A percentile compares a stretch with the other conserved stretches of the same genome.
These are phyloP conservation scores for Pteruthius melanotis DNA, from an alignment of 2,113 vertebrate species.

Conservation along the genomic window DNA sequence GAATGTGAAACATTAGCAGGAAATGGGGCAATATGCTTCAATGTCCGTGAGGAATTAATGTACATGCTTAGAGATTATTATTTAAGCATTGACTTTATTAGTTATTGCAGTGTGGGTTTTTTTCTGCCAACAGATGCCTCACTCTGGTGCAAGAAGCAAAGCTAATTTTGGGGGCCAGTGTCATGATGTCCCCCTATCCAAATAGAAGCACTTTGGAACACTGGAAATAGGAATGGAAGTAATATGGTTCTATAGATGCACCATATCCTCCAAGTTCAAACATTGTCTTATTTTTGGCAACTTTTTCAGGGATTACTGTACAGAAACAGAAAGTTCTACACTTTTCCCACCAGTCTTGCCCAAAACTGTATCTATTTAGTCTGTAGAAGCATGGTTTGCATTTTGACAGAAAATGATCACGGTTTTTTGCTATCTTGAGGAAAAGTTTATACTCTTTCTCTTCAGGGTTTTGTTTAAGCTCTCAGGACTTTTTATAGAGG, in stretches of 20 bases:
- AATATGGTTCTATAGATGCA: background rate
- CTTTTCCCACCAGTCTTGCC: background rate
- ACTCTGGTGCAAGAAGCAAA: background rate
- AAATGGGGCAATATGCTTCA: background rate
- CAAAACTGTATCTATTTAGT: background rate
- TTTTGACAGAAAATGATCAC: background rate
- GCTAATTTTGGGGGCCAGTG: background rate
- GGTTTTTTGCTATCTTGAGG: fast-evolving
- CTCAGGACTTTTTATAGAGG: background rate
- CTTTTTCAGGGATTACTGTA: background rate
- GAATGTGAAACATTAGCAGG: background rate
- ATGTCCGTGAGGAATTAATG: background rate
- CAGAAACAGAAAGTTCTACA: background rate
- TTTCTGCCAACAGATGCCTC: background rate
- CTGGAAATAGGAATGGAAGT: background rate
- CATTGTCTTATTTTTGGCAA: background rate
- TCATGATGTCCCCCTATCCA: background rate
- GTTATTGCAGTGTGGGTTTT: background rate
- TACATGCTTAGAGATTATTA: background rate
- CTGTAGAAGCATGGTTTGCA: background rate
- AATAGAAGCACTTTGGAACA: background rate
- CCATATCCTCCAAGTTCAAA: background rate
- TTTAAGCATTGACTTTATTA: background rate
- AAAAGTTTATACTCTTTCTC: background rate
- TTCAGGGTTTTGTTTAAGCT: background rate